These are phyloP conservation scores for Varanus salvator DNA, from an alignment of 2,113 vertebrate species.

Conservation along the genomic window DNA sequence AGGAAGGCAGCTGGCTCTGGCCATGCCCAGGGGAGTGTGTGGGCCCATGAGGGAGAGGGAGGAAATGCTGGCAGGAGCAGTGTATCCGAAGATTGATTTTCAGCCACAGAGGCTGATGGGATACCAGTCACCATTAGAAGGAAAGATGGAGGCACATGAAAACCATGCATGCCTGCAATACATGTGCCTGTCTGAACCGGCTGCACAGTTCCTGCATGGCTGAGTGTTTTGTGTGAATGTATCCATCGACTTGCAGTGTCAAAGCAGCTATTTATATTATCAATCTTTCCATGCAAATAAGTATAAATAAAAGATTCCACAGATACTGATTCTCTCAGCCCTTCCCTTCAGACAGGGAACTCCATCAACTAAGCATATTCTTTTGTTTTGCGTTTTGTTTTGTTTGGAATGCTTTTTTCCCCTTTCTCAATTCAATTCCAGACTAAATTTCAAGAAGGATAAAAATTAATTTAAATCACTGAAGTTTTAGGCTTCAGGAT, in stretches of 20 bases:
- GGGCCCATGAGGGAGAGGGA: too few species aligned
- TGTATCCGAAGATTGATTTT: too few species aligned
- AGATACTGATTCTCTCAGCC: background rate
- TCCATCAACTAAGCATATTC: constrained; percentile 28
- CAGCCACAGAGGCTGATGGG: too few species aligned
- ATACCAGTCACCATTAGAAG: too few species aligned
- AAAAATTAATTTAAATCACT: constrained; percentile 46
- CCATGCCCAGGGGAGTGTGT: too few species aligned
- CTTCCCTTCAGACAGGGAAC: constrained; percentile 15
- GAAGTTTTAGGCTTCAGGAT: constrained; percentile 54
- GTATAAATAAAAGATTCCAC: background rate
- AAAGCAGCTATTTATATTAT: constrained; percentile 45
- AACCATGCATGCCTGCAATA: too few species aligned
- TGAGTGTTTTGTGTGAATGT: too few species aligned
- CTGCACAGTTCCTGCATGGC: too few species aligned
- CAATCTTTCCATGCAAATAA: constrained; percentile 39
- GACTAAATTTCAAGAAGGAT: constrained; percentile 45
- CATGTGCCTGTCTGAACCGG: too few species aligned
- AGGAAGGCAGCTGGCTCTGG: too few species aligned
- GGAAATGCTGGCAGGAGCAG: too few species aligned
- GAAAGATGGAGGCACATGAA: too few species aligned
- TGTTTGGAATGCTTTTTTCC: background rate
- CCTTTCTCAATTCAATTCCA: background rate
- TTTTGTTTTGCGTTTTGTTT: background rate
- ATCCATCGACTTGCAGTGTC: background rate